Evolutionary conservation across 2,113 vertebrate genomes (phyloP), one percentile per base, ranked within the genome.

Genomic region (Peromyscus californicus): DNA sequence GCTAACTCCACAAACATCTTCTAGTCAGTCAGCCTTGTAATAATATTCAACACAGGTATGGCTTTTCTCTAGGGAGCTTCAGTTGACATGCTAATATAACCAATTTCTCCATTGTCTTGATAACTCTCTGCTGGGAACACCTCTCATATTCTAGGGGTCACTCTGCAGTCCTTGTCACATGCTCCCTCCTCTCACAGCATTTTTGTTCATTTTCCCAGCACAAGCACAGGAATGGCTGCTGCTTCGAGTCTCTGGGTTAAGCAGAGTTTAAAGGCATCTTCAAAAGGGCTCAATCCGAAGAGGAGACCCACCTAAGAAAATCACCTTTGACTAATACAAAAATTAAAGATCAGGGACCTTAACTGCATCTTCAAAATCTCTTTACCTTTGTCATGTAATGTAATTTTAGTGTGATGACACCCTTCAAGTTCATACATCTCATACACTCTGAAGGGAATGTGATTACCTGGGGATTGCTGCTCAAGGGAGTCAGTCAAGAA

Each of bases 331-430:
- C 69, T 69, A 59, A 85, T 57, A 90, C 54, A 63, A 96, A 72
- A 95, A 63, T 51, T 33, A 92, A 79, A 57, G 70, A 59, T 39
- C n/a, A 51, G 36, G 78, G 31, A 59, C 33, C 19, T 89, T 93
- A 86, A 91, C 83, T 45, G 51, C 21, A 92, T 95, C 48, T 78
- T 26, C 72, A 94, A 61, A 94, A 84, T 78, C 24, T 42, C 61
- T 93, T 89, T 92, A 54, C 12, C 6, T 78, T 80, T 92, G 57
- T n/a, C 5, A 45, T 89, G 26, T 45, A 76, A 84, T 29, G 39
- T 74, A 96, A 86, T 65, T 9, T 91, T 17, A 31, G 8, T 85
- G 16, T 16, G 72, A 9, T 86, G 48, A 84, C 24, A 82, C 21
- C 29, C 26, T 59, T 36, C 45, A 57, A 65, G 15, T 65, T 86